Conservation (phyloP, 2,888 invertebrate species). For the Neocrepidodera transversa region DNA sequence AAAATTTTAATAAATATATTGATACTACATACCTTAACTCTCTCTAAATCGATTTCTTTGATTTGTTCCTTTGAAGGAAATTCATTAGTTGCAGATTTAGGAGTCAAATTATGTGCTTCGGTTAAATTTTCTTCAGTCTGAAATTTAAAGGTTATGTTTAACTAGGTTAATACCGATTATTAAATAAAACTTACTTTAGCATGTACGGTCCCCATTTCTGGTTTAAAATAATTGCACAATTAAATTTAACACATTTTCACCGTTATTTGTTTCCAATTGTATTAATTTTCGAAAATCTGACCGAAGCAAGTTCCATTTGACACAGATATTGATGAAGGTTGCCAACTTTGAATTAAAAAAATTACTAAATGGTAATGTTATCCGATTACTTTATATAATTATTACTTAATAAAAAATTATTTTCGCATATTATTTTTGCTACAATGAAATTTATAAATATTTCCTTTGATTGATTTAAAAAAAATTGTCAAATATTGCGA, state of each 20-base stretch:
- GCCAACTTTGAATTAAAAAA: no score
- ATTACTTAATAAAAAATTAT: no score
- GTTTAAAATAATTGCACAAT: slow-evolving; percentile 4
- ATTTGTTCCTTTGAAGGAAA: slow-evolving; percentile 40
- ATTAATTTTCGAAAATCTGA: slow-evolving; percentile 25
- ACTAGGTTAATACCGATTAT: slow-evolving; percentile 14
- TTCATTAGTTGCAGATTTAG: slow-evolving; percentile 33
- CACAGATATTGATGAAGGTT: neutral
- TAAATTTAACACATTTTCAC: slow-evolving; percentile 21
- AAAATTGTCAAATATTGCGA: no score
- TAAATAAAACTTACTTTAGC: slow-evolving; percentile 56
- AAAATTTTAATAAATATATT: no score
- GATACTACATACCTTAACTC: slow-evolving; percentile 63
- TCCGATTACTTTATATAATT: no score
- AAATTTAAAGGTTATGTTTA: slow-evolving; percentile 45
- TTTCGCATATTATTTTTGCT: no score
- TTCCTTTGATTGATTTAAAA: no score
- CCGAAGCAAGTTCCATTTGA: slow-evolving; percentile 14
- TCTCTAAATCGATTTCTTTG: slow-evolving; percentile 63
- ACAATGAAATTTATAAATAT: no score
- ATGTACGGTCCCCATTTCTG: slow-evolving; percentile 59
- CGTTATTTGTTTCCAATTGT: neutral
- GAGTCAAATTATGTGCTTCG: slow-evolving; percentile 38
- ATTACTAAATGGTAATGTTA: no score
- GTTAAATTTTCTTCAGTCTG: slow-evolving; percentile 42